These are phyloP conservation scores for Asteroscopus sphinx DNA, from an alignment of 2,888 invertebrate species.

Conservation along the genomic window DNA sequence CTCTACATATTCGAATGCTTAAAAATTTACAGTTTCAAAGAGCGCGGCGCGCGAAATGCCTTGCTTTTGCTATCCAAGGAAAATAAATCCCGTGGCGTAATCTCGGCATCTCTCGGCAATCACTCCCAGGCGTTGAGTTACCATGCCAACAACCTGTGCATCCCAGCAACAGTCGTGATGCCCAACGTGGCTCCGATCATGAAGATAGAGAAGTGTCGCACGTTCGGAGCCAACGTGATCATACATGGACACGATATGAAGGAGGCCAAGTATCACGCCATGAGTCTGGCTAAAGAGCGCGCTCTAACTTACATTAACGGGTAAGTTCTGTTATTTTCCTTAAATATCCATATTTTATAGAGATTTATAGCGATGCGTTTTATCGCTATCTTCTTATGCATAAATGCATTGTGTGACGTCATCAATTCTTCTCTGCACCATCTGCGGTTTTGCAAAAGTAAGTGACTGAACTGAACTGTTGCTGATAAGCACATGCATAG, in stretches of 20 bases:
- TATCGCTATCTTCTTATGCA: not conserved
- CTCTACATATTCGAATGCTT: too few relatives aligned
- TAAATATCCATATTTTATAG: not conserved
- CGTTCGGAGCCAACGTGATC: conserved; percentile 95
- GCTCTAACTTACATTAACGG: conserved; percentile 96
- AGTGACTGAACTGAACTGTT: too few relatives aligned
- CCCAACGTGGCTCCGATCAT: conserved; percentile 98
- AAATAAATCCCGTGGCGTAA: conserved; percentile 94
- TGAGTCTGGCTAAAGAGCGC: conserved; percentile 92
- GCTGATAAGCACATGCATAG: too few relatives aligned
- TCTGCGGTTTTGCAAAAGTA: too few relatives aligned
- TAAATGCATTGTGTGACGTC: too few relatives aligned
- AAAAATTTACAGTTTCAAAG: conserved; percentile 93
- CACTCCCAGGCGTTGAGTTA: conserved; percentile 96
- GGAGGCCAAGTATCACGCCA: conserved; percentile 95
- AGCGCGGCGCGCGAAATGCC: conserved; percentile 97
- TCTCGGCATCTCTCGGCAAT: conserved; percentile 98
- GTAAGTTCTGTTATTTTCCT: conserved; percentile 77
- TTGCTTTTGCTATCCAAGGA: conserved; percentile 93
- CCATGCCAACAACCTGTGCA: conserved; percentile 92
- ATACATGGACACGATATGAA: conserved; percentile 95
- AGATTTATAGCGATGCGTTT: not conserved
- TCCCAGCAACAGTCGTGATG: conserved; percentile 97
- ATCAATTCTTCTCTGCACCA: too few relatives aligned
- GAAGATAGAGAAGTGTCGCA: conserved; percentile 97